phyloP scores from a whole-genome alignment of 1,140 invertebrate species.

The Temnothorax nylanderi region DNA sequence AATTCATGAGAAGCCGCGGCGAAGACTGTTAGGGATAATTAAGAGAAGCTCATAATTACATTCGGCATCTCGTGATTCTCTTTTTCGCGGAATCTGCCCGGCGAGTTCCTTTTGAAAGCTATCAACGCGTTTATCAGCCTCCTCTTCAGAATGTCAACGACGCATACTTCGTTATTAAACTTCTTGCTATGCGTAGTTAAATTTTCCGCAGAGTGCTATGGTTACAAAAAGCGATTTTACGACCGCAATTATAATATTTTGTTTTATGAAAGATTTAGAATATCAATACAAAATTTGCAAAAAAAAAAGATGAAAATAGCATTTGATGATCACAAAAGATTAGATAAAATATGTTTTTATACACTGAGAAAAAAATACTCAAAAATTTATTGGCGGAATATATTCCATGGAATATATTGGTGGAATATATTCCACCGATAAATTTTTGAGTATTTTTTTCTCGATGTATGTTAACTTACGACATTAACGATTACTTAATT shows the following conservation, averaged over 20 bases:
- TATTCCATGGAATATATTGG: too few species aligned
- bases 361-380: too few species aligned
- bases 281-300: not conserved
- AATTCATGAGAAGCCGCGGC: not conserved
- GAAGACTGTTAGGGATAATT: slow-evolving; percentile 13
- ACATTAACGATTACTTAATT: not conserved
- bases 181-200: slow-evolving; percentile 17
- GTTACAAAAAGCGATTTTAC: not conserved
- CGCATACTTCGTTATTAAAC: slow-evolving; percentile 25
- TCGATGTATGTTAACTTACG: not conserved
- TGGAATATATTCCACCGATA: too few species aligned
- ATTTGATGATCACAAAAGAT: not conserved
- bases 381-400: too few species aligned
- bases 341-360: not conserved
- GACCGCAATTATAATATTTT: not conserved
- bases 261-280: not conserved
- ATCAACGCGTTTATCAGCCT: slow-evolving; percentile 7
- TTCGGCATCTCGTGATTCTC: not conserved
- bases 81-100: not conserved
- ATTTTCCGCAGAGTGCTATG: not conserved
- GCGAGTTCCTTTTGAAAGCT: slow-evolving; percentile 10
- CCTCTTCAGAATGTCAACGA: not conserved
- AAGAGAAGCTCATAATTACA: slow-evolving; percentile 13
- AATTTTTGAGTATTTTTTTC: too few species aligned
- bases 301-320: not conserved